phyloP scores from a whole-genome alignment of 2,113 vertebrate genomes.

The Oreocharis arfaki region DNA sequence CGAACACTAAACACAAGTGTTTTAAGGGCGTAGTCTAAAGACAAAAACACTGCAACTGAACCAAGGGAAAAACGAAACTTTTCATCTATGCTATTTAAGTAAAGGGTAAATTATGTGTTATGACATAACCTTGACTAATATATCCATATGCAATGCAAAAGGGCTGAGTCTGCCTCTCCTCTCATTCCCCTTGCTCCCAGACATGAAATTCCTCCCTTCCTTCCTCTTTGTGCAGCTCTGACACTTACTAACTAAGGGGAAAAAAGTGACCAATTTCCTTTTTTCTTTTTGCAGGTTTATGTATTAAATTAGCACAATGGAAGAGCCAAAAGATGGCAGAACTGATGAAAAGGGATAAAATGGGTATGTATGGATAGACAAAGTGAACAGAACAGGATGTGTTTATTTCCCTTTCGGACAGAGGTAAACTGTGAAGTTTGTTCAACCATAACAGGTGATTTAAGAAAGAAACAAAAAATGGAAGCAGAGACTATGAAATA shows the following conservation, averaged over 20 bases:
- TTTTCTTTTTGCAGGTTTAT: neutral
- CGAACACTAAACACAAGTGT: neutral
- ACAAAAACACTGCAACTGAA: neutral
- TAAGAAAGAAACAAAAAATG: neutral
- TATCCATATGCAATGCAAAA: neutral
- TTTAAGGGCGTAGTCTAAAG: neutral
- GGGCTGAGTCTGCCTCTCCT: neutral
- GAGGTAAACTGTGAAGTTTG: neutral
- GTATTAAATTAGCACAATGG: neutral
- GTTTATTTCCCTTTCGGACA: neutral
- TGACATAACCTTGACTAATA: neutral
- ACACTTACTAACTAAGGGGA: neutral
- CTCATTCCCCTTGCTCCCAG: neutral
- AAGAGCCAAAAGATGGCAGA: neutral
- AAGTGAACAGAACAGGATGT: neutral
- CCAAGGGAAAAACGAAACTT: neutral
- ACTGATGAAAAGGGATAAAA: neutral
- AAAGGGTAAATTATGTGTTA: neutral
- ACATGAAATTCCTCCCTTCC: neutral
- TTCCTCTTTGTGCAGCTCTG: neutral
- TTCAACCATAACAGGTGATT: neutral
- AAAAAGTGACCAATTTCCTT: neutral
- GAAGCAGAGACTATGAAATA: neutral
- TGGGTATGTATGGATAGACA: accelerated
- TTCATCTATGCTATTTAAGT: neutral